Evolutionary conservation across 2,888 invertebrate species (phyloP), one percentile per base, ranked within the genome.

Genomic region (Heteromurus nitidus): DNA sequence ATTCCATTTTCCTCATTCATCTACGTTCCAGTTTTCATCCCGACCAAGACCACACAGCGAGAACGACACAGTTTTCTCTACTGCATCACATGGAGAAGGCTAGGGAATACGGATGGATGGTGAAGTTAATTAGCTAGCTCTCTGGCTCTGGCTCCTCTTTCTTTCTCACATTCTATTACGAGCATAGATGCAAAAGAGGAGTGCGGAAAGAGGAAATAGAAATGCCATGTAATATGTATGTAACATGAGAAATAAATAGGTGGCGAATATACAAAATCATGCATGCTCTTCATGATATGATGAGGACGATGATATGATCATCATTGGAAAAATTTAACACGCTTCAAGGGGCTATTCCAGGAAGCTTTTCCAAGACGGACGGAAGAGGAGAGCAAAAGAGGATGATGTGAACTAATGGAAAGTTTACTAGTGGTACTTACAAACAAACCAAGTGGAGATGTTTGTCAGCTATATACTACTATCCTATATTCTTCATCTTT

Each of bases 41-140:
- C 47, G n/a, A 47, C 47, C n/a, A n/a, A n/a, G n/a, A n/a, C n/a
- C 47, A 16, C 47, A 47, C 7, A 60, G 18, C 30, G 60, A n/a
- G n/a, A 53, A 60, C 60, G 60, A 60, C 28, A 60, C 60, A 55
- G 30, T 30, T 60, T 60, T 65, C 47, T 42, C 44, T 20, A n/a
- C n/a, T n/a, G 22, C n/a, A 65, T 44, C 24, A 11, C 55, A 69
- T 69, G 50, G 47, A 44, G 50, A 73, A 73, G 47, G 73, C 62
- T 47, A 64, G 44, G 58, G 75, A 44, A 67, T 58, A 75, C 53
- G 75, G 75, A 75, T 75, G 67, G 64, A 67, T 67, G 67, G 67
- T 42, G 44, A 67, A 75, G 75, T 75, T 75, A 75, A 75, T 75
- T 75, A 75, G 75, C 62, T 50, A 22, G 31, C 67, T 67, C 42